phyloP scores from a whole-genome alignment of 2,888 invertebrate species.

The Eustalomyia histrio region DNA sequence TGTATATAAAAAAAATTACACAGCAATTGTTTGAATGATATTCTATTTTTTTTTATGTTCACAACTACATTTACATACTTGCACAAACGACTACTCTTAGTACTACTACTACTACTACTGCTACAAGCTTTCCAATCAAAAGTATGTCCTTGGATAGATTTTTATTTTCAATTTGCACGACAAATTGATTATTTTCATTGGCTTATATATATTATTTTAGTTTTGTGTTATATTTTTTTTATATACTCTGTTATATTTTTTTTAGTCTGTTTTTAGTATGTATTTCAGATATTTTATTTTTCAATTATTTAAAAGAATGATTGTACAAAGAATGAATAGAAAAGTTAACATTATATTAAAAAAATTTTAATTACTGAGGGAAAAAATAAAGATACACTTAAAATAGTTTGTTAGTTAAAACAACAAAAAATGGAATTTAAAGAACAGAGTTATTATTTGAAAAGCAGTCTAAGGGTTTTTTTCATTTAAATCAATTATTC shows the following conservation, averaged over 20 bases:
- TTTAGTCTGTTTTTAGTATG: background rate
- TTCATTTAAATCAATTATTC: too few relatives aligned
- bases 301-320: constrained; percentile 58
- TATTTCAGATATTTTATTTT: constrained; percentile 36
- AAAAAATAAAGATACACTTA: background rate
- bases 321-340: background rate
- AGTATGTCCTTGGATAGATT: constrained; percentile 49
- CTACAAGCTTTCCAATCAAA: constrained; percentile 23
- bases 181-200: constrained; percentile 65
- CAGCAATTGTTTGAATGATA: background rate
- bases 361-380: background rate
- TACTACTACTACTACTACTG: background rate
- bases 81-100: background rate
- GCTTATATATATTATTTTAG: constrained; percentile 43
- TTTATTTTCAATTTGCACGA: constrained; percentile 64
- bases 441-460: too few relatives aligned
- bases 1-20: constrained; percentile 16
- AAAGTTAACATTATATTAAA: background rate
- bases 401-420: too few relatives aligned
- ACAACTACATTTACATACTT: constrained; percentile 4
- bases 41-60: background rate
- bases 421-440: too few relatives aligned
- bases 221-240: background rate
- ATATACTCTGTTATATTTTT: background rate
- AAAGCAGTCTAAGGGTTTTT: too few relatives aligned